These are phyloP conservation scores for Sipha flava DNA, from an alignment of 1,140 invertebrate species.

Conservation along the genomic window DNA sequence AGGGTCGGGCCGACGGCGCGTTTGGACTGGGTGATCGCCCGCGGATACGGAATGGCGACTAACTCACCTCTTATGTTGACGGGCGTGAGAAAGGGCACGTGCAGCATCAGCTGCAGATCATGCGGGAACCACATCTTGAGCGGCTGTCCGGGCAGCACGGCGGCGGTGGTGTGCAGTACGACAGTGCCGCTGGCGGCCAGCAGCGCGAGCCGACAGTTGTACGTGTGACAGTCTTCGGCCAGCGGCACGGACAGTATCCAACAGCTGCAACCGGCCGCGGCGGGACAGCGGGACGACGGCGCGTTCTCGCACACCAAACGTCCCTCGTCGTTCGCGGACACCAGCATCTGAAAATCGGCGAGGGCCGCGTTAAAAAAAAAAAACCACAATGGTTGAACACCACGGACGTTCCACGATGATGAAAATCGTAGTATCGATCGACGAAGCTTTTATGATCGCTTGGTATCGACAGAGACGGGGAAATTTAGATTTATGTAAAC, in stretches of 20 bases:
- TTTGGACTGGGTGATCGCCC: too few relatives aligned
- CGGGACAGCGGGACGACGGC: not conserved
- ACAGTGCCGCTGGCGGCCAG: conserved; percentile 39
- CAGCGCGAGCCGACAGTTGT: conserved; percentile 52
- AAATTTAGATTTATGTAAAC: too few relatives aligned
- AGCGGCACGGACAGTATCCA: conserved; percentile 44
- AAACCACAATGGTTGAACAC: too few relatives aligned
- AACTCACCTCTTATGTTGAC: conserved; percentile 67
- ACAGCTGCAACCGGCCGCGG: not conserved
- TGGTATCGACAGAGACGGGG: too few relatives aligned
- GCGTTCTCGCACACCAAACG: not conserved
- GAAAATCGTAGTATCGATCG: too few relatives aligned
- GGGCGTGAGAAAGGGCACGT: conserved; percentile 70
- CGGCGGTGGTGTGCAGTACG: conserved; percentile 46
- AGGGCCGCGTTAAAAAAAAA: too few relatives aligned
- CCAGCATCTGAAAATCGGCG: not conserved
- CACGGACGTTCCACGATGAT: too few relatives aligned
- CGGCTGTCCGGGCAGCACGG: conserved; percentile 52
- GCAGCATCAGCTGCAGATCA: conserved; percentile 57
- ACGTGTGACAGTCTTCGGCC: conserved; percentile 59
- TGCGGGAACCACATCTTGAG: conserved; percentile 75
- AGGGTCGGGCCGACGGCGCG: too few relatives aligned
- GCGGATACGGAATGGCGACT: not conserved
- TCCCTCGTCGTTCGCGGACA: not conserved
- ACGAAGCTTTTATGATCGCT: too few relatives aligned